Evolutionary conservation across 2,797 vertebrate genomes (phyloP).

Genomic region (Girardinus metallicus): DNA sequence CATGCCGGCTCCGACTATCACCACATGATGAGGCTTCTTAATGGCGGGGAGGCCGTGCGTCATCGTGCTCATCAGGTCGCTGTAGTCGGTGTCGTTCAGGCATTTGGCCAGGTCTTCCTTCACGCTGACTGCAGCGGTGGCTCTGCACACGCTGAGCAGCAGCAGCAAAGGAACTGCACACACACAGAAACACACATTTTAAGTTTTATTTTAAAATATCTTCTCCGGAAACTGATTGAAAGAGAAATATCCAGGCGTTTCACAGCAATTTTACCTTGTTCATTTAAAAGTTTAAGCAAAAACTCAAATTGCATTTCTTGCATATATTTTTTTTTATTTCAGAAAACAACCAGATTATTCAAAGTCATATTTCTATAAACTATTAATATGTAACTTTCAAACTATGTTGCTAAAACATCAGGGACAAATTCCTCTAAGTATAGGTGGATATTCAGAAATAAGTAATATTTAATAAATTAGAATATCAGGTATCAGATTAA

Average conservation of each 20-base stretch:
- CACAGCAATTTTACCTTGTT: not conserved
- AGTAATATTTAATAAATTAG: not conserved
- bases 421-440: not conserved
- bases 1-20: constrained; percentile 71
- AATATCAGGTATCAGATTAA: too few relatives aligned
- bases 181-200: not conserved
- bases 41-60: constrained; percentile 65
- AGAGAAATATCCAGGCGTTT: not conserved
- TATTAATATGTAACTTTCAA: not conserved
- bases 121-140: not conserved
- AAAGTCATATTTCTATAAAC: not conserved
- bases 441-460: not conserved
- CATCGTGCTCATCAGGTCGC: constrained; percentile 62
- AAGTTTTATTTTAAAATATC: not conserved
- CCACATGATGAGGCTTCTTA: constrained; percentile 43
- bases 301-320: not conserved
- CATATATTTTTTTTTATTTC: not conserved
- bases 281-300: not conserved
- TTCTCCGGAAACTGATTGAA: not conserved
- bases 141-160: constrained; percentile 13
- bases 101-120: constrained; percentile 68
- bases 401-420: not conserved
- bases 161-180: constrained; percentile 27
- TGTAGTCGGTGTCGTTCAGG: constrained; percentile 77
- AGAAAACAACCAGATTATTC: not conserved